These are phyloP conservation scores for Drusus annulatus DNA, from an alignment of 1,140 invertebrate genomes.

Conservation along the genomic window DNA sequence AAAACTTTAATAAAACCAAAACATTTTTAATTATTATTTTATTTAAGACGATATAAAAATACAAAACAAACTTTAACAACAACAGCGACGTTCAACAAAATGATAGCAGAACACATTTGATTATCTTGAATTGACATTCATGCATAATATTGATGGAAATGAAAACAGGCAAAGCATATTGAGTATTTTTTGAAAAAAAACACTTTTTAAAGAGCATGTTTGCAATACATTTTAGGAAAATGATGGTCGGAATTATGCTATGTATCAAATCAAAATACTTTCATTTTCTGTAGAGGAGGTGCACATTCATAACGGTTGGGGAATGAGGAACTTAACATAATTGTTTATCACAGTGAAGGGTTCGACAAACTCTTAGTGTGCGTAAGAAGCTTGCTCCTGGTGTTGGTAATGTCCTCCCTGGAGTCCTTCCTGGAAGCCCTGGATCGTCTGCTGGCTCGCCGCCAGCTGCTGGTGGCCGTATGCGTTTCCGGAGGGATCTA, in stretches of 20 bases:
- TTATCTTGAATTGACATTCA: not conserved
- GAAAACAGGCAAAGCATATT: too few relatives aligned
- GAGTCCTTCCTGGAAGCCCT: not conserved
- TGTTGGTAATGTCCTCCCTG: conserved; percentile 26
- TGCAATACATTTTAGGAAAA: too few relatives aligned
- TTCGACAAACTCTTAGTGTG: not conserved
- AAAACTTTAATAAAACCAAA: too few relatives aligned
- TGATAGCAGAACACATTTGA: not conserved
- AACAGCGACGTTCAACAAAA: conserved; percentile 2
- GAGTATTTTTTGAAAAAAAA: too few relatives aligned
- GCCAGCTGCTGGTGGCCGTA: conserved; percentile 1
- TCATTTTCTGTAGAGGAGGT: too few relatives aligned
- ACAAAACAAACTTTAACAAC: conserved; percentile 1
- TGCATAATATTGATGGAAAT: too few relatives aligned
- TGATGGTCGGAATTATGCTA: too few relatives aligned
- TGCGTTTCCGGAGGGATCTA: not conserved
- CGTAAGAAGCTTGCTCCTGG: not conserved
- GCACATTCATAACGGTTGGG: too few relatives aligned
- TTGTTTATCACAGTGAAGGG: conserved; percentile 7
- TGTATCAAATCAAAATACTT: too few relatives aligned
- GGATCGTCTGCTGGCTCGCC: not conserved
- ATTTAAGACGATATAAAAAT: conserved; percentile 17
- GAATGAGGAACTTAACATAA: conserved; percentile 1
- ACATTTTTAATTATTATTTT: not conserved
- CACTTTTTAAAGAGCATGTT: too few relatives aligned